Percentiles rank a stretch among this genome's conserved stretches.
These are phyloP conservation scores for Platycercus adscitus DNA, from an alignment of 2,113 vertebrate species.

Conservation along the genomic window DNA sequence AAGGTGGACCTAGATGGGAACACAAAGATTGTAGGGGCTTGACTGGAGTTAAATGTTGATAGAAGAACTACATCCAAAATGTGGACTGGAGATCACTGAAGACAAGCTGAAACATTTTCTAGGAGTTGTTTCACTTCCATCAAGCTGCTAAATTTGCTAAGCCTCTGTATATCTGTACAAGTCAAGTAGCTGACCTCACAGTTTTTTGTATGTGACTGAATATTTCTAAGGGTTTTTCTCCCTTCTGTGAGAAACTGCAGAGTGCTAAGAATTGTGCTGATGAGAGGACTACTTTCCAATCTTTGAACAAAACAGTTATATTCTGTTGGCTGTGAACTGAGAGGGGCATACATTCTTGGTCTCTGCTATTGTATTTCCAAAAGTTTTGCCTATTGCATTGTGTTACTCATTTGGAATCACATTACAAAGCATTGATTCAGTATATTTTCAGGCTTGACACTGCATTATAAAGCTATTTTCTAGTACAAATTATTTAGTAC, in stretches of 20 bases:
- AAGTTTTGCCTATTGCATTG: background rate
- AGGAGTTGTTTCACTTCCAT: background rate
- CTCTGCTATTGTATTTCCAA: background rate
- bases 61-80: background rate
- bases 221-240: background rate
- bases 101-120: background rate
- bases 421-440: constrained; percentile 46
- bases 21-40: background rate
- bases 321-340: background rate
- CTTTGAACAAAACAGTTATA: background rate
- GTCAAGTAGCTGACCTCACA: background rate
- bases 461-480: constrained; percentile 4
- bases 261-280: background rate
- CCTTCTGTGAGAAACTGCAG: background rate
- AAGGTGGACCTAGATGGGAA: background rate
- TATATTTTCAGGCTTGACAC: constrained; percentile 9
- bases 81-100: background rate
- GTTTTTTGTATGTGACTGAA: background rate
- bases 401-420: background rate
- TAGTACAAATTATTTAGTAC: background rate
- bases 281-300: background rate
- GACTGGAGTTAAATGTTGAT: background rate
- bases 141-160: background rate
- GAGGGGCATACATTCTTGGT: background rate
- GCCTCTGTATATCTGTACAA: background rate